These are phyloP conservation scores for Oreochromis mossambicus DNA, from an alignment of 2,797 vertebrate genomes.

Conservation along the genomic window DNA sequence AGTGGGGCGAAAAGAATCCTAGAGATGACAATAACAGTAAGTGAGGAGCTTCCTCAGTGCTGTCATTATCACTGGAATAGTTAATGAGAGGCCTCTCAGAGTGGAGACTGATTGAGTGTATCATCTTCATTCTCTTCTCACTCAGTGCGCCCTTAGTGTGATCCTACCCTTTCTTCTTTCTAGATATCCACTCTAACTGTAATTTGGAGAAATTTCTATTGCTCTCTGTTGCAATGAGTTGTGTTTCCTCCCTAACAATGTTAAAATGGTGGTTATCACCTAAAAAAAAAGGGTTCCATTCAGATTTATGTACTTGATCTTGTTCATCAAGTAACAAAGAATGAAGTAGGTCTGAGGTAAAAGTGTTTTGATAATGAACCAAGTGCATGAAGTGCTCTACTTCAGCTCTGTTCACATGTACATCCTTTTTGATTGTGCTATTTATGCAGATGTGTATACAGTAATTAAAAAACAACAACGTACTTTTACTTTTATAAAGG, in stretches of 20 bases:
- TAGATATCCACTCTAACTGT: neutral
- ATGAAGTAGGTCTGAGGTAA: neutral
- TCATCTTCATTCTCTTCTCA: constrained; percentile 26
- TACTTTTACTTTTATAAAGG: neutral
- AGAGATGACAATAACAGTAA: constrained; percentile 27
- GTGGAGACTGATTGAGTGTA: constrained; percentile 37
- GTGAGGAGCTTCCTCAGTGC: constrained; percentile 5
- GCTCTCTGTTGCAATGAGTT: constrained; percentile 21
- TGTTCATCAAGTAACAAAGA: neutral
- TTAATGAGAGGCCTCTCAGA: constrained; percentile 41
- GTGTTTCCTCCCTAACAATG: neutral
- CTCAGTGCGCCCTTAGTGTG: neutral
- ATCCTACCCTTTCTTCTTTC: neutral
- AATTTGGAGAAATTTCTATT: neutral
- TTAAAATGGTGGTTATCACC: neutral
- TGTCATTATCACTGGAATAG: constrained; percentile 26
- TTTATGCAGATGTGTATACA: neutral
- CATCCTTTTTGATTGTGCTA: neutral
- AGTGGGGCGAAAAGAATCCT: constrained; percentile 1
- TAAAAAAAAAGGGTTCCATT: neutral
- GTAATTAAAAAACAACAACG: neutral
- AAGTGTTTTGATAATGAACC: neutral
- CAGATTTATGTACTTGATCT: neutral
- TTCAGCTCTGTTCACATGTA: neutral
- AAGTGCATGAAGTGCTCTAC: neutral